phyloP scores from a whole-genome alignment of 1,140 invertebrate species.

The Penaeus japonicus region DNA sequence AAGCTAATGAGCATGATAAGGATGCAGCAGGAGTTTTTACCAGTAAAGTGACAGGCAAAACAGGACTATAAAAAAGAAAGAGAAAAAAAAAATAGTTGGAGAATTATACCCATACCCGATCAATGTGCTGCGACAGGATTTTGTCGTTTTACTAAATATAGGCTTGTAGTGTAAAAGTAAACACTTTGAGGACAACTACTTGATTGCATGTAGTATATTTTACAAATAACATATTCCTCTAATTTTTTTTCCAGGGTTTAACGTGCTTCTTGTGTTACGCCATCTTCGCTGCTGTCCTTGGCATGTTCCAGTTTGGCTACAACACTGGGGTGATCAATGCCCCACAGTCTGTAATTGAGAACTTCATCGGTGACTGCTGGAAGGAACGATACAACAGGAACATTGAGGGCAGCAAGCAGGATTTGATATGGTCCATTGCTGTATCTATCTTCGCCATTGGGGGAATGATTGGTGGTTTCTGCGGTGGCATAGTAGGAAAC shows the following conservation, averaged over 20 bases:
- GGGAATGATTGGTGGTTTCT: slow-evolving; percentile 93
- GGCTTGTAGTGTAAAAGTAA: slow-evolving; percentile 7
- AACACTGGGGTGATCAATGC: slow-evolving; percentile 99
- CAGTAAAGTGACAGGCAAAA: slow-evolving; percentile 7
- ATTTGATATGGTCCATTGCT: slow-evolving; percentile 83
- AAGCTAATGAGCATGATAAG: slow-evolving; percentile 24
- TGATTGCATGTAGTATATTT: not conserved
- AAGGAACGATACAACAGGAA: slow-evolving; percentile 68
- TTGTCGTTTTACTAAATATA: not conserved
- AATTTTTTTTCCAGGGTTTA: slow-evolving; percentile 75
- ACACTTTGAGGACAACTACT: not conserved
- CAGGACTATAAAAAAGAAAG: too few relatives aligned
- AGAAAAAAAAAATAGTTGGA: too few relatives aligned
- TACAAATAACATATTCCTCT: not conserved
- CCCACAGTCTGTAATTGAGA: slow-evolving; percentile 83
- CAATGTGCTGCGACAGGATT: not conserved
- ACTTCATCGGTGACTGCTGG: slow-evolving; percentile 91
- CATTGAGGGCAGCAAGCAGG: slow-evolving; percentile 76
- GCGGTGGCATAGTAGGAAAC: slow-evolving; percentile 88
- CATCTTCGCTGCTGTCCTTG: slow-evolving; percentile 91
- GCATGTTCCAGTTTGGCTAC: slow-evolving; percentile 99
- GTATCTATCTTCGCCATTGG: slow-evolving; percentile 95
- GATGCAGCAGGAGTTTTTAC: not conserved
- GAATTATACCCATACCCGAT: not conserved
- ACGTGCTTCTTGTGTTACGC: slow-evolving; percentile 91